These are phyloP conservation scores for Oenanthe melanoleuca DNA, from an alignment of 2,113 vertebrate species.

Conservation along the genomic window DNA sequence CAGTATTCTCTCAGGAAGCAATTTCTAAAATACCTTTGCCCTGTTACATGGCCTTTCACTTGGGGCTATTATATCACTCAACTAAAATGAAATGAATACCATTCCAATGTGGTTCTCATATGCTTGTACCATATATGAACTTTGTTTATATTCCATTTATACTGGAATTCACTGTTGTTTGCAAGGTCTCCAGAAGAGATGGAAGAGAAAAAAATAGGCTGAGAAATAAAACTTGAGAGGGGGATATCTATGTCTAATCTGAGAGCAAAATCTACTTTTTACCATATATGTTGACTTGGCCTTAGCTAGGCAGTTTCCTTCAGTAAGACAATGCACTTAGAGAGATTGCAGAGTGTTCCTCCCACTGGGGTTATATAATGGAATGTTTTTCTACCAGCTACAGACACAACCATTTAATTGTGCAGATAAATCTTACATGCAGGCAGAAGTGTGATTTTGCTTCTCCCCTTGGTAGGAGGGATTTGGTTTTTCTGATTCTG, in stretches of 20 bases:
- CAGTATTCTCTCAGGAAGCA: neutral
- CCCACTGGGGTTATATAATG: constrained; percentile 15
- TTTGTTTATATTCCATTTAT: neutral
- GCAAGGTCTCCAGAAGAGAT: neutral
- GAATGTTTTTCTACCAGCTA: constrained; percentile 14
- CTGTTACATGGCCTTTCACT: neutral
- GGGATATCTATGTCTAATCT: neutral
- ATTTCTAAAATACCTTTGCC: neutral
- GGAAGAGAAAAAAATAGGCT: neutral
- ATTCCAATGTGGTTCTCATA: neutral
- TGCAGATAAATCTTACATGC: neutral
- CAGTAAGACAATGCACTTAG: neutral
- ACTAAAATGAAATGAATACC: neutral
- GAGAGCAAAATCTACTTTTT: neutral
- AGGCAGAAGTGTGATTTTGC: neutral
- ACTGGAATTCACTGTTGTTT: neutral
- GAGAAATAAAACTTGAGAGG: neutral
- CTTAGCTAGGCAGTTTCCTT: neutral
- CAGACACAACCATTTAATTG: neutral
- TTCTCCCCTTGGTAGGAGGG: neutral
- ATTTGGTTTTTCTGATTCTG: neutral
- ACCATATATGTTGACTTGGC: neutral
- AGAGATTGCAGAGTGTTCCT: neutral
- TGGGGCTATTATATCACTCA: neutral
- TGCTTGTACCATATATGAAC: neutral